Base-by-base conservation (phyloP, 2,888 invertebrate species). In the Cantharis flavilabris region DNA sequence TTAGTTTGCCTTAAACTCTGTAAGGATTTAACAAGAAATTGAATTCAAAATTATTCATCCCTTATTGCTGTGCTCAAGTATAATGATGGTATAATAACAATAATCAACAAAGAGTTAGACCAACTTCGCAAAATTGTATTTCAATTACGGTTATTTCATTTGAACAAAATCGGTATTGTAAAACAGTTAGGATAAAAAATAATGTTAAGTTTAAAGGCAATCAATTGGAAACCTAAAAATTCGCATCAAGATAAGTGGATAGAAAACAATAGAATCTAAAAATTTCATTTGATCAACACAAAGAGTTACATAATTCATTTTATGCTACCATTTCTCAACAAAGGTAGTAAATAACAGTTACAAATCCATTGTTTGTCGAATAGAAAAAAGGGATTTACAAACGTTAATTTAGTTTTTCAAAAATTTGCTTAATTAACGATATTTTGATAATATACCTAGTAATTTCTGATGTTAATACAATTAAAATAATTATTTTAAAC, bases 181-280 rank as follows among this genome's bases (percentile, higher is more conserved):
- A 69, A 73, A 73, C 63, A 73, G 70, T 69, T 69, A 67, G 49
- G 67, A 73, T 67, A 65, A 62, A 69, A 73, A 67, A 67, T 70
- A 70, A 69, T 69, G 69, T 69, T 69, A 73, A 70, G 73, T 69
- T 73, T 73, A 69, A 73, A 69, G 63, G 73, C 73, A 73, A 70
- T 73, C 73, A 63, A 70, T 73, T 69, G 73, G 62, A 67, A 67
- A 69, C 62, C 62, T 62, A 69, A 73, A 69, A 73, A 73, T 62
- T 62, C 63, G 33, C 62, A 26, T 69, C 18, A 62, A 26, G 70
- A 73, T 63, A 49, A 70, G 70, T 70, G n/a, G 70, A 64, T 69
- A 63, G 69, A 73, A 72, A 73, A 73, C 67, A 20, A 14, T 30
- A 67, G 65, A 73, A 73, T 23, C 67, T 26, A 20, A 73, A 73